Conservation (phyloP, 1,140 invertebrate species). For the Physella acuta region DNA sequence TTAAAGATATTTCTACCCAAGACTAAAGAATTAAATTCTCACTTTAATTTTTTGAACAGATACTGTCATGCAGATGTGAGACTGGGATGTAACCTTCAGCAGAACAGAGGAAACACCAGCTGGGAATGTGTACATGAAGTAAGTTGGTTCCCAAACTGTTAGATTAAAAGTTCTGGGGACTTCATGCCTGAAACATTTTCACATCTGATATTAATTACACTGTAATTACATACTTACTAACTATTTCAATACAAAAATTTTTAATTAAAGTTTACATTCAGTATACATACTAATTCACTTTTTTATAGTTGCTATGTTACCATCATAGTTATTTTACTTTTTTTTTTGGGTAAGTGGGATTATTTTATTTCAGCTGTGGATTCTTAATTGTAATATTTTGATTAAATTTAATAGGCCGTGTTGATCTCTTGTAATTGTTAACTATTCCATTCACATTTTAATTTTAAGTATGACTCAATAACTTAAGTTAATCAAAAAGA, state of each 20-base stretch:
- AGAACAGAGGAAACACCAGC: slow-evolving; percentile 66
- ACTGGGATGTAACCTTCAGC: slow-evolving; percentile 68
- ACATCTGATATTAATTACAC: not conserved
- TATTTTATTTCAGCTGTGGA: not conserved
- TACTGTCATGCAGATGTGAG: slow-evolving; percentile 70
- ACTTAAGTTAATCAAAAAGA: not conserved
- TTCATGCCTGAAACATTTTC: slow-evolving; percentile 40
- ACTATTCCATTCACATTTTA: not conserved
- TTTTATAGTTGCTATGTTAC: too few species aligned
- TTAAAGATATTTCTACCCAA: not conserved
- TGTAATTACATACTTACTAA: not conserved
- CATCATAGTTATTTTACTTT: too few species aligned
- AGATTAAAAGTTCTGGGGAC: slow-evolving; percentile 52
- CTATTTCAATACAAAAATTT: not conserved
- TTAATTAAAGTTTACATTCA: not conserved
- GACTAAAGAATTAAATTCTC: slow-evolving; percentile 47
- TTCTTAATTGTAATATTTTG: not conserved
- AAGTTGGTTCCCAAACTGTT: slow-evolving; percentile 63
- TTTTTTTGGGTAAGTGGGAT: not conserved
- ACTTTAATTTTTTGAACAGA: slow-evolving; percentile 76
- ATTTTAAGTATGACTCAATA: not conserved
- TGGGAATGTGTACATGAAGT: slow-evolving; percentile 64
- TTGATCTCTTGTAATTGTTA: not conserved
- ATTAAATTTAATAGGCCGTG: not conserved
- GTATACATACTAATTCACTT: too few species aligned